These are phyloP conservation scores for Crenuchus spilurus DNA, from an alignment of 2,797 vertebrate species.

Conservation along the genomic window DNA sequence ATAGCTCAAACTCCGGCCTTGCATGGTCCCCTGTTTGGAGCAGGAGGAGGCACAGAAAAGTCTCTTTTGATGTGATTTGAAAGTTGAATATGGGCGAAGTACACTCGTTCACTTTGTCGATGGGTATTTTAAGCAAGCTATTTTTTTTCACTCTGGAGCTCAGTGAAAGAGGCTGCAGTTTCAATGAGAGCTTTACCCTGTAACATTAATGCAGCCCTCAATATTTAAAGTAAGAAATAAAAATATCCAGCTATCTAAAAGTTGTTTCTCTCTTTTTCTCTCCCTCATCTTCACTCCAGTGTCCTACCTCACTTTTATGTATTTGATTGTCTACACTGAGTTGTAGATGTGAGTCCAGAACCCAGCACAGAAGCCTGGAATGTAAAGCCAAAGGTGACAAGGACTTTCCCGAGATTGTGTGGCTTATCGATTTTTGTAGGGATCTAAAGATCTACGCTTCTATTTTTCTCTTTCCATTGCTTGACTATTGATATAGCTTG, in stretches of 20 bases:
- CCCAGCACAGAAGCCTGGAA: too few species aligned
- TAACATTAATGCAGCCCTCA: slow-evolving; percentile 47
- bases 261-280: slow-evolving; percentile 12
- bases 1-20: slow-evolving; percentile 37
- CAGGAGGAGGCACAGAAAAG: slow-evolving; percentile 22
- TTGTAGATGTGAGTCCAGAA: slow-evolving; percentile 22
- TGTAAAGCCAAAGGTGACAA: too few species aligned
- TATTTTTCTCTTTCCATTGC: too few species aligned
- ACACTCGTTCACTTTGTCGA: slow-evolving; percentile 38
- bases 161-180: slow-evolving; percentile 39
- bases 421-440: too few species aligned
- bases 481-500: too few species aligned
- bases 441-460: too few species aligned
- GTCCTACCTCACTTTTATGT: slow-evolving; percentile 25
- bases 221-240: slow-evolving; percentile 41
- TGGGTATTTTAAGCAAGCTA: slow-evolving; percentile 46
- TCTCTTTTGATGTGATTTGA: slow-evolving; percentile 46
- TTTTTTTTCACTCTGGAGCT: slow-evolving; percentile 36
- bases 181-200: slow-evolving; percentile 49
- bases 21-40: slow-evolving; percentile 11
- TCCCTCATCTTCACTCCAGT: slow-evolving; percentile 20
- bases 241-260: slow-evolving; percentile 11
- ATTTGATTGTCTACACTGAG: slow-evolving; percentile 47
- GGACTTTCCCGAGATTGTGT: too few species aligned
- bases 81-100: slow-evolving; percentile 49